Conservation (phyloP, 2,888 invertebrate genomes). For the Melanargia galathea region DNA sequence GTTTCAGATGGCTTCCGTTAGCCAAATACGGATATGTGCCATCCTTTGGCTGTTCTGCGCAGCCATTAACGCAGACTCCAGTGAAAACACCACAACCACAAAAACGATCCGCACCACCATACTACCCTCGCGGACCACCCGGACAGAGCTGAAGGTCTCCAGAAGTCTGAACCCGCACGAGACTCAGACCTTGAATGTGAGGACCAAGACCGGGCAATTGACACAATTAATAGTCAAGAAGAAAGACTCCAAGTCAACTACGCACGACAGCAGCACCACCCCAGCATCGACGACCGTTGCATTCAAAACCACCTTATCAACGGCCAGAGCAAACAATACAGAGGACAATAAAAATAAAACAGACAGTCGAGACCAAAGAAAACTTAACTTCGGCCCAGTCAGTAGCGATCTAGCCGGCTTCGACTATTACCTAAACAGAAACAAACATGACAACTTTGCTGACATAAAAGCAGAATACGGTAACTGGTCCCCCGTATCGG, state of each 20-base stretch:
- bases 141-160: constrained; percentile 89
- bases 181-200: constrained; percentile 89
- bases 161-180: constrained; percentile 89
- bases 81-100: constrained; percentile 68
- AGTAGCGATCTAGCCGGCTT: constrained; percentile 76
- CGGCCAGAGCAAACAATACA: constrained; percentile 50
- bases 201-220: constrained; percentile 88
- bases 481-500: constrained; percentile 79
- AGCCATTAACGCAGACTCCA: constrained; percentile 52
- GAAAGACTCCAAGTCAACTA: constrained; percentile 81
- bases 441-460: constrained; percentile 69
- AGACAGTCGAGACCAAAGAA: constrained; percentile 73
- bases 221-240: constrained; percentile 90
- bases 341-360: constrained; percentile 69
- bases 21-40: constrained; percentile 62
- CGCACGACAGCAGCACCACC: constrained; percentile 47
- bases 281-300: constrained; percentile 64
- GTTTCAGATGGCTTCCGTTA: constrained; percentile 79
- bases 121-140: constrained; percentile 83
- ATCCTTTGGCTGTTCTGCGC: constrained; percentile 64
- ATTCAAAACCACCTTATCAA: constrained; percentile 54
- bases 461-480: constrained; percentile 78
- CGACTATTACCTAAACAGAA: constrained; percentile 74
- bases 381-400: constrained; percentile 64
- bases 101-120: constrained; percentile 73